Percentiles rank a stretch among this genome's conserved stretches.
Evolutionary conservation across 1,140 invertebrate genomes (phyloP).

Genomic region (Eurosta solidaginis): DNA sequence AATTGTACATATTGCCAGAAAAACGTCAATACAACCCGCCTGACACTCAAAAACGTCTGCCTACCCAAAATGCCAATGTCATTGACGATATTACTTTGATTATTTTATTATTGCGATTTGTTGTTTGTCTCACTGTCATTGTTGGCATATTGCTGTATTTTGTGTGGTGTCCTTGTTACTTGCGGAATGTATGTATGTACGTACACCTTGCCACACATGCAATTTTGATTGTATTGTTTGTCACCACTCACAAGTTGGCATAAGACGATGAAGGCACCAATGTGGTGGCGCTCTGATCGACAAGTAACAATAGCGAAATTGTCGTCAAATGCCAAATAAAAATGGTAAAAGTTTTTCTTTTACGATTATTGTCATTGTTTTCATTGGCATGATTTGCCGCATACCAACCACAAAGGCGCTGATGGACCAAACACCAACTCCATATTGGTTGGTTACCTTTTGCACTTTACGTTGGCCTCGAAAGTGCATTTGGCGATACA

Average conservation of each 20-base stretch:
- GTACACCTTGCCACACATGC: slow-evolving; percentile 31
- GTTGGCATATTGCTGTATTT: neutral
- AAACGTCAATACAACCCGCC: neutral
- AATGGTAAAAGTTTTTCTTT: slow-evolving; percentile 29
- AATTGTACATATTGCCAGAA: neutral
- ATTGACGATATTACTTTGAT: neutral
- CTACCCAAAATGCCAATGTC: slow-evolving; percentile 21
- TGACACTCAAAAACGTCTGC: neutral
- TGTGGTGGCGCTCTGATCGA: slow-evolving; percentile 34
- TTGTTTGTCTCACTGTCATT: neutral
- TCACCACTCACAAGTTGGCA: neutral
- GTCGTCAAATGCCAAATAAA: slow-evolving; percentile 32
- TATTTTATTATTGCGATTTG: neutral
- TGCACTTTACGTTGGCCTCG: neutral
- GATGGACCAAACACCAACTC: neutral
- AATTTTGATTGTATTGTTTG: neutral
- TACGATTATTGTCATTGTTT: slow-evolving; percentile 21
- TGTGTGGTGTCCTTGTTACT: neutral
- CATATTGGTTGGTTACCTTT: neutral
- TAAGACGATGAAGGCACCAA: neutral
- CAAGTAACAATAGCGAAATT: slow-evolving; percentile 33
- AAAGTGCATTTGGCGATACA: neutral
- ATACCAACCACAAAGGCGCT: slow-evolving; percentile 1
- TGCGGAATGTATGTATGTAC: neutral
- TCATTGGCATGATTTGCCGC: slow-evolving; percentile 13